Base-by-base conservation (phyloP, 1,140 invertebrate species). In the Periplaneta americana region DNA sequence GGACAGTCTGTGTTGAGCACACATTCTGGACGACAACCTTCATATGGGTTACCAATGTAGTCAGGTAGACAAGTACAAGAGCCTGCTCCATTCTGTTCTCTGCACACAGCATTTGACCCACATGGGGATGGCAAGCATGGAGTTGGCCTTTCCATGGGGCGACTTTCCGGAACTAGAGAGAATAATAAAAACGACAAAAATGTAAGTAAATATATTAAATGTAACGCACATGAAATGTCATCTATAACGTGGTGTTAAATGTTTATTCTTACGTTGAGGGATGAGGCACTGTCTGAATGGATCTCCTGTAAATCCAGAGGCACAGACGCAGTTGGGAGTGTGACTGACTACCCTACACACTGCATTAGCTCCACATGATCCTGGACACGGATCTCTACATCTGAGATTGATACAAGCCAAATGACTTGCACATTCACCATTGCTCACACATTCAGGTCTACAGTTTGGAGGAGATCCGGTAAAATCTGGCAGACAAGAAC, bases 11-110 rank as follows among this genome's bases (percentile, higher is more conserved):
- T 90, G 84, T 94, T 93, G 15, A 94, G 87, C 2, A 91, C 90
- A 86, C 95, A 96, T 87, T 95, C 93, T 6, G 94, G 93, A 81
- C 93, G 88, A 85, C 94, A 94, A 80, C 92, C 92, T 85, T 94
- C 92, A 83, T 94, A 94, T 75, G 94, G 93, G 86, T 93, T 94
- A 81, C 94, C 94, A 75, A 91, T 89, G 85, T 95, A 95, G 83
- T 93, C 91, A 78, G 91, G 84, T 2, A 85, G 79, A 86, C 94
- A 95, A n/a, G 90, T 90, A 84, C 94, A 95, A 33, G 93, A 90
- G 18, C 92, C 93, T 34, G 89, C 90, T 78, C 90, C 90, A 82
- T 92, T 91, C 78, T 91, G 88, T 84, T 93, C 91, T 84, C 90
- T 90, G 85, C 95, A 96, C 83, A 92, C 85, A 34, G 94, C 93